Base-by-base conservation (phyloP, 92 coral and sea anemone species). In the Actinostola sp. region DNA sequence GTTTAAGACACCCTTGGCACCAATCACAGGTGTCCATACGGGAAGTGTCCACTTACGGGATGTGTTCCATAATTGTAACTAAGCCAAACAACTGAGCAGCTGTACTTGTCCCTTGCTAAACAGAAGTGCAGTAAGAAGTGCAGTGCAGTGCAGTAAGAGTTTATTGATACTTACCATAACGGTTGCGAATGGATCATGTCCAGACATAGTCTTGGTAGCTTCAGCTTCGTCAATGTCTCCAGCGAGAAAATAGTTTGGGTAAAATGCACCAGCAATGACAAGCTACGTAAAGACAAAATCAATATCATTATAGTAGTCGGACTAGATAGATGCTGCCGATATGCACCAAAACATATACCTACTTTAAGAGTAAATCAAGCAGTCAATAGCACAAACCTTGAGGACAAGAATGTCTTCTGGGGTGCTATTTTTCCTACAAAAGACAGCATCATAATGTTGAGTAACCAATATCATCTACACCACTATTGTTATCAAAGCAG, bases 201-300 rank as follows among this genome's bases (percentile, higher is more conserved):
- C 98, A 48, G 98, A 94, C 98, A 94, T 94, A 57, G 61, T 73
- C 69, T 88, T 94, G 50, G 73, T 70, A 2, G 89, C 92, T 35
- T 94, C 98, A 66, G 83, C 85, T 71, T 94, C 98, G 65, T 94
- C 98, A 42, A 94, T 83, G 45, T 91, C 97, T 70, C 92, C 93
- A 46, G 94, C 82, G 14, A 48, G 31, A 64, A 94, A 94, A 81
- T 79, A 94, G 77, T 91, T 91, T 39, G 98, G 98, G 62, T 94
- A 94, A 63, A 94, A 94, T 13, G 97, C 93, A 23, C 98, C 98
- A 44, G 94, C 92, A 46, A 94, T 94, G 49, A 94, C 92, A 49
- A 94, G 84, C 98, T 94, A 38, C 17, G 8, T 44, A 32, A 69
- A 34, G 8, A 20, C 57, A 32, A 49, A 32, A 68, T 14, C 6